Evolutionary conservation across 2,113 vertebrate genomes (phyloP).

Genomic region (Plectropomus leopardus): DNA sequence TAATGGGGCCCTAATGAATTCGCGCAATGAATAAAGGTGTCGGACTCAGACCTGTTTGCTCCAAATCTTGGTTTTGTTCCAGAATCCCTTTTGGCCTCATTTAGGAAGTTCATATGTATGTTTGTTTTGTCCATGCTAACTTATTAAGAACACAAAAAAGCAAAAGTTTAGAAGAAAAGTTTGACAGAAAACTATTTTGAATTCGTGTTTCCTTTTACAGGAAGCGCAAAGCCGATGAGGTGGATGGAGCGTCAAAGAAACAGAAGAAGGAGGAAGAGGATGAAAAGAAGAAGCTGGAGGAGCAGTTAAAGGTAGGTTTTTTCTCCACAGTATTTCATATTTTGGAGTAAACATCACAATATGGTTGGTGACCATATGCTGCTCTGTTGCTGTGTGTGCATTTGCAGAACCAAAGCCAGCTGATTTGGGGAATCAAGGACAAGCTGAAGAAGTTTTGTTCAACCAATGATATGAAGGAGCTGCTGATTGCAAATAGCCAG

Average conservation of each 20-base stretch:
- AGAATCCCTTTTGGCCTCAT: conserved; percentile 46
- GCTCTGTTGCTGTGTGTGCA: neutral
- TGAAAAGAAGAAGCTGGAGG: conserved; percentile 86
- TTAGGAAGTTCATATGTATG: conserved; percentile 45
- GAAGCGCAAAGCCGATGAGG: conserved; percentile 91
- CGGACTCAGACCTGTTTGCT: conserved; percentile 47
- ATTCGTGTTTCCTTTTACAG: conserved; percentile 74
- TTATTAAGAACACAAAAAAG: neutral
- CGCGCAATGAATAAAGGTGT: conserved; percentile 70
- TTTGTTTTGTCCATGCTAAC: conserved; percentile 8
- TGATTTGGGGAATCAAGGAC: conserved; percentile 97
- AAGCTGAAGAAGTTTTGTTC: conserved; percentile 94
- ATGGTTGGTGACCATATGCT: neutral
- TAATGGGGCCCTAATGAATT: conserved; percentile 57
- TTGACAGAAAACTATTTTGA: neutral
- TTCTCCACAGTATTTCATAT: neutral
- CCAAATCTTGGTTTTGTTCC: neutral
- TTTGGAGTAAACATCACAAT: neutral
- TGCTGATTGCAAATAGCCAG: conserved; percentile 96
- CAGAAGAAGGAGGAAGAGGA: conserved; percentile 92
- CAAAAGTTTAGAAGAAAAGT: conserved; percentile 6
- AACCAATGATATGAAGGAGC: conserved; percentile 93
- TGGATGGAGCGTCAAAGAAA: conserved; percentile 89
- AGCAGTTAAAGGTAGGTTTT: conserved; percentile 80
- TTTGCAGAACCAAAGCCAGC: conserved; percentile 91